These are phyloP conservation scores for Watsonalla cultraria DNA, from an alignment of 2,888 invertebrate genomes.

Conservation along the genomic window DNA sequence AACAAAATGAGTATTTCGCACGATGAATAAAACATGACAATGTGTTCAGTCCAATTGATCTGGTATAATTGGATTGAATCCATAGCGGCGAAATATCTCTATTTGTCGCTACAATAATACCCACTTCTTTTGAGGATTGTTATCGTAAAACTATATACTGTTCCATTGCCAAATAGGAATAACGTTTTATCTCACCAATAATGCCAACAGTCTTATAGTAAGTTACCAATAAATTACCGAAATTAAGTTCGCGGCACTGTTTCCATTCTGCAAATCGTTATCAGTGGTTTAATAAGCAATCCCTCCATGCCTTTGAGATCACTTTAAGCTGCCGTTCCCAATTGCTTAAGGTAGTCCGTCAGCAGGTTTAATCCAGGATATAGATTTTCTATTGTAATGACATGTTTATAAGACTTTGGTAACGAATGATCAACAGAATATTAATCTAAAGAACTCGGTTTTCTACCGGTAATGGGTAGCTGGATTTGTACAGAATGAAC, in stretches of 20 bases:
- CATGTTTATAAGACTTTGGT: no score
- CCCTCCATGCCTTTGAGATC: not conserved
- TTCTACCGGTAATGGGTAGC: constrained; percentile 14
- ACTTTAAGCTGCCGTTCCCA: not conserved
- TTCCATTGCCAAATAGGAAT: not conserved
- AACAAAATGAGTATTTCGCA: constrained; percentile 10
- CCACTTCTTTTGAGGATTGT: not conserved
- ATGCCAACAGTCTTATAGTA: no score
- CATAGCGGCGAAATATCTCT: constrained; percentile 1
- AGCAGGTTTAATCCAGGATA: no score
- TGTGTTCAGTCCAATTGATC: constrained; percentile 23
- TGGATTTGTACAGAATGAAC: constrained; percentile 21
- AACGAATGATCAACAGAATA: not conserved
- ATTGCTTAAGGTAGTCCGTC: no score
- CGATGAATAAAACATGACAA: constrained; percentile 36
- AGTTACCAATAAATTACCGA: no score
- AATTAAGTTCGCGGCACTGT: no score
- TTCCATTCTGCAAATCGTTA: no score
- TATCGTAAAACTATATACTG: not conserved
- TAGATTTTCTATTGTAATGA: no score
- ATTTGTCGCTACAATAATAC: not conserved
- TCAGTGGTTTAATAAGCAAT: no score
- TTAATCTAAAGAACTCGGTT: not conserved
- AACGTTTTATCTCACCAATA: no score
- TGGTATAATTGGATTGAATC: constrained; percentile 31